Base-by-base conservation (phyloP, 2,888 invertebrate genomes). In the Callyntrura guangdongensis region DNA sequence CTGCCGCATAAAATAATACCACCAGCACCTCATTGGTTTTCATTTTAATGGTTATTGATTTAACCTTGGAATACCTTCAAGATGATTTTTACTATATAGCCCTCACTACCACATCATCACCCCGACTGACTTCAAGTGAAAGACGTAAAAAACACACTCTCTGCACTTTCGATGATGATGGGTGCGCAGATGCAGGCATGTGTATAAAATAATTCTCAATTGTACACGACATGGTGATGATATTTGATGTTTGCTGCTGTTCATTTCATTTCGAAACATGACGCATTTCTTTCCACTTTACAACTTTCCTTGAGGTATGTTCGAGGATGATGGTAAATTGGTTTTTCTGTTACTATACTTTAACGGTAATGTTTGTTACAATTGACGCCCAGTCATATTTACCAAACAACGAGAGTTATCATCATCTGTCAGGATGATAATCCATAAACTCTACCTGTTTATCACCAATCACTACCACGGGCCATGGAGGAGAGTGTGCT, bases 31-130 rank as follows among this genome's bases (percentile, higher is more conserved):
- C 47, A 69, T 72, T 27, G 17, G 69, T 84, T 84, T 72, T 25
- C 72, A n/a, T 69, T 69, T 49, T 59, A 84, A 84, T 84, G 69
- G 72, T 84, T 84, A 84, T 84, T 84, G 84, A 84, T 84, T 84
- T 84, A 84, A 84, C 84, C 84, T 84, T 84, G 84, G 64, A 69
- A 61, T 84, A 61, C 81, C 81, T 81, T 25, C 56, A 25, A 5
- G 20, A 74, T 74, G 1, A 72, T 20, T 47, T 49, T 25, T 45
- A 36, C 20, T 20, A 20, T 17, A 20, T n/a, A 56, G n/a, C n/a
- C n/a, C n/a, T n/a, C n/a, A n/a, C n/a, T n/a, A n/a, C n/a, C n/a
- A n/a, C n/a, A n/a, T n/a, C n/a, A n/a, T n/a, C n/a, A n/a, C n/a
- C n/a, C n/a, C n/a, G n/a, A n/a, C n/a, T n/a, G n/a, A n/a, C n/a